Evolutionary conservation across 2,797 vertebrate genomes (phyloP), one percentile per base, ranked within the genome.

Genomic region (Trematomus bernacchii): DNA sequence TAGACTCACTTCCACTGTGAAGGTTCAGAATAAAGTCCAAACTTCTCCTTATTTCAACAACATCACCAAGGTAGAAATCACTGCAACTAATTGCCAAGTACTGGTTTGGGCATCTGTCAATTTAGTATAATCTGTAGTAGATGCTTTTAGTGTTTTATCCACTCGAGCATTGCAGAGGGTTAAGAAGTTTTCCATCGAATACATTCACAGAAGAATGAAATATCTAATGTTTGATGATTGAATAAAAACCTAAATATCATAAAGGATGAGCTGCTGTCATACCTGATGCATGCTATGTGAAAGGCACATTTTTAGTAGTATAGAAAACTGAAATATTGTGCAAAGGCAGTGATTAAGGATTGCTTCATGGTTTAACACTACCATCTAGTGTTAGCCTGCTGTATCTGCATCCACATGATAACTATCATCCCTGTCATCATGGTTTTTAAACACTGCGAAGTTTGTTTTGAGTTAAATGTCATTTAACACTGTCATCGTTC

Each of bases 361-460:
- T 23, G 14, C 33, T 66, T 42, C 10, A 16, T 55, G 52, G 44
- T 18, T 30, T 18, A 66, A 66, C 59, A 57, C 18, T 51, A 51
- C 83, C 89, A 71, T 42, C 90, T 85, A 59, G 46, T 61, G 92
- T 54, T 52, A 11, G 66, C 3, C 15, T 43, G 10, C 10, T 63
- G 66, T 11, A 54, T 12, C 2, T 16, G 50, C 71, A 69, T 3
- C 46, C 52, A 48, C 10, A 40, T 55, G 14, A 64, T n/a, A 16
- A 44, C 37, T 66, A 67, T 80, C 37, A 82, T 51, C 14, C 13
- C 8, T 27, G 27, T 27, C 27, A 27, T 27, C 11, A 18, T 37
- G 66, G 57, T 71, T 80, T 77, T 71, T n/a, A 67, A 37, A 53
- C 57, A 12, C 10, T 37, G 6, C 6, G 11, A 27, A 55, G 30